Percentiles rank a stretch among this genome's conserved stretches.
phyloP scores from a whole-genome alignment of 2,888 invertebrate genomes.

The Limnephilus auricula region DNA sequence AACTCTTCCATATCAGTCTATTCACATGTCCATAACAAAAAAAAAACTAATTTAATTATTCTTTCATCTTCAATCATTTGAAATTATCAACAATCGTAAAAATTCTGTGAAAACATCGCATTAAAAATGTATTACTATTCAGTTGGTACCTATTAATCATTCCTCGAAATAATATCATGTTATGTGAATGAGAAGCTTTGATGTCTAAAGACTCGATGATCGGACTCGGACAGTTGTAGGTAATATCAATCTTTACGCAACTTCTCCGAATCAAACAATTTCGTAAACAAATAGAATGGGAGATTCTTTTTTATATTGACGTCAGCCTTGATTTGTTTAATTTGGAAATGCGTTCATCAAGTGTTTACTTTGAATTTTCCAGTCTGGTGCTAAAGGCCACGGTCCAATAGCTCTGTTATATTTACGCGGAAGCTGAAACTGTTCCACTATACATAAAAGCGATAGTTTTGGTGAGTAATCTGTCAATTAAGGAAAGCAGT shows the following conservation, averaged over 20 bases:
- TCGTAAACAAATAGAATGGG: background rate
- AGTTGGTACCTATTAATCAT: background rate
- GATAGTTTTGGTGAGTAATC: constrained; percentile 2
- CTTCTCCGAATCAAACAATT: background rate
- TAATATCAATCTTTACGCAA: background rate
- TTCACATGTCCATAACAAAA: background rate
- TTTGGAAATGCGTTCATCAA: background rate
- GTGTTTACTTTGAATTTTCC: constrained; percentile 2
- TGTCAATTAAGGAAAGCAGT: constrained; percentile 20
- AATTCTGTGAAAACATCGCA: background rate
- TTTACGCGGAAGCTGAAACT: constrained; percentile 19
- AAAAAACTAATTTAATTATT: background rate
- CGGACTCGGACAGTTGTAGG: background rate
- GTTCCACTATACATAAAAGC: background rate
- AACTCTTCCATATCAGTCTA: background rate
- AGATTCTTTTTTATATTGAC: constrained; percentile 18
- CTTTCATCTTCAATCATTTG: background rate
- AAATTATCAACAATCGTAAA: background rate
- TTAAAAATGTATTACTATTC: background rate
- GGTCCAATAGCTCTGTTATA: constrained; percentile 15
- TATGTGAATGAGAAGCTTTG: background rate
- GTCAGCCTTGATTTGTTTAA: constrained; percentile 27
- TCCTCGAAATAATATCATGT: background rate
- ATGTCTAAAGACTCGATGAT: background rate
- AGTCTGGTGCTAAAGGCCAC: constrained; percentile 2